Conservation (phyloP, 2,113 vertebrate species). For the Amia ocellicauda region DNA sequence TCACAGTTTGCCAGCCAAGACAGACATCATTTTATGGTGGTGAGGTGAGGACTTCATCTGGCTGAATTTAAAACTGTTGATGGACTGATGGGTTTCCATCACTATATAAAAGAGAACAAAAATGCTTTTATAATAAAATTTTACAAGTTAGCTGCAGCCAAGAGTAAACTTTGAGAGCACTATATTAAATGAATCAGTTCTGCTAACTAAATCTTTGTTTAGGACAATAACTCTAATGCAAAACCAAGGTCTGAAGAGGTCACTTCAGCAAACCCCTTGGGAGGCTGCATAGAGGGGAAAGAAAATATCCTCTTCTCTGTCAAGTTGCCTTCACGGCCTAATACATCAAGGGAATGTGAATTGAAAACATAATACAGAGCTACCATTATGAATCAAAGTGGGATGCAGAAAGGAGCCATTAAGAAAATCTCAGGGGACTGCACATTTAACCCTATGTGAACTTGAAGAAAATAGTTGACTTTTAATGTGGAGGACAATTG, state of each 20-base stretch:
- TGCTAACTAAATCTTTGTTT: conserved; percentile 76
- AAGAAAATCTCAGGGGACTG: conserved; percentile 52
- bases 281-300: conserved; percentile 60
- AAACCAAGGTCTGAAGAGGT: conserved; percentile 69
- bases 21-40: conserved; percentile 8
- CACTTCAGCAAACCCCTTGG: conserved; percentile 54
- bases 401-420: conserved; percentile 54
- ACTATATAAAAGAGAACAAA: conserved; percentile 50
- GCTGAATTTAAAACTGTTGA: conserved; percentile 54
- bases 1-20: not conserved
- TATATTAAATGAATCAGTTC: conserved; percentile 74
- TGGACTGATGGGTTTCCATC: conserved; percentile 62
- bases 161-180: conserved; percentile 72
- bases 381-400: conserved; percentile 42
- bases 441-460: conserved; percentile 65
- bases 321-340: conserved; percentile 64
- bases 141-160: conserved; percentile 72
- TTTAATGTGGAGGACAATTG: conserved; percentile 9
- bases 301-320: conserved; percentile 62
- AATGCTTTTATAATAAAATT: conserved; percentile 74
- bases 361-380: conserved; percentile 49
- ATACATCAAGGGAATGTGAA: conserved; percentile 57
- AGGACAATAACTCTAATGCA: conserved; percentile 80
- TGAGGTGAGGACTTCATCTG: conserved; percentile 27
- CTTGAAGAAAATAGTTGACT: conserved; percentile 32